Conservation (phyloP, 1,140 invertebrate genomes). For the Bombus pascuorum region DNA sequence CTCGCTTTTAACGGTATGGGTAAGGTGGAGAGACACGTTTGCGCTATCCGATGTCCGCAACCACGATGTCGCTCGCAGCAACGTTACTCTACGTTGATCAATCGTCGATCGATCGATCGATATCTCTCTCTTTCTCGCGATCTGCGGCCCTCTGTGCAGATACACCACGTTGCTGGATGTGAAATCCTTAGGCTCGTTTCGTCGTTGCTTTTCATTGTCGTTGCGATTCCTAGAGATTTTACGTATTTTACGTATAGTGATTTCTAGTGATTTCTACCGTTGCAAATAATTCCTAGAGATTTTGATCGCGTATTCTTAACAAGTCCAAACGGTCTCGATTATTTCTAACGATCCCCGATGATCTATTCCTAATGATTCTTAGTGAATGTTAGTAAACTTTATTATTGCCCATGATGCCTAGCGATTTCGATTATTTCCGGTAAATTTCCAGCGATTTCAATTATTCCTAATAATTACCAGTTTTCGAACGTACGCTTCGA, state of each 20-base stretch:
- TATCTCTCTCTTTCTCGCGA: slow-evolving; percentile 68
- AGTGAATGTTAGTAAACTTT: no score
- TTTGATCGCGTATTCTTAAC: no score
- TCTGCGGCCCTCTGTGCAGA: slow-evolving; percentile 13
- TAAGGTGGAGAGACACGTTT: slow-evolving; percentile 69
- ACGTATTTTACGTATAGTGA: no score
- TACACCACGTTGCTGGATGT: slow-evolving; percentile 22
- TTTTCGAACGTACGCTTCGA: no score
- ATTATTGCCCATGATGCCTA: no score
- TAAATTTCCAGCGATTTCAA: not conserved
- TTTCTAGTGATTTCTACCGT: no score
- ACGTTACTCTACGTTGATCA: slow-evolving; percentile 41
- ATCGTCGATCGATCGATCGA: slow-evolving; percentile 68
- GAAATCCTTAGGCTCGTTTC: slow-evolving; percentile 2
- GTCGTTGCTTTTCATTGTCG: not conserved
- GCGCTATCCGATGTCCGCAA: slow-evolving; percentile 69
- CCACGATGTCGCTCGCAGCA: slow-evolving; percentile 54
- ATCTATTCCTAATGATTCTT: not conserved
- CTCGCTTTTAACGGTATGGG: slow-evolving; percentile 66
- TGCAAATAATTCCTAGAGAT: no score
- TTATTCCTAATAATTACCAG: not conserved
- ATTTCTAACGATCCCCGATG: no score
- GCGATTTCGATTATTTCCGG: not conserved
- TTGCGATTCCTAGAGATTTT: not conserved
- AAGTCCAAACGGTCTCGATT: no score